Evolutionary conservation across 1,140 invertebrate species (phyloP), one percentile per base, ranked within the genome.

Genomic region (Gyrodactylus salaris): DNA sequence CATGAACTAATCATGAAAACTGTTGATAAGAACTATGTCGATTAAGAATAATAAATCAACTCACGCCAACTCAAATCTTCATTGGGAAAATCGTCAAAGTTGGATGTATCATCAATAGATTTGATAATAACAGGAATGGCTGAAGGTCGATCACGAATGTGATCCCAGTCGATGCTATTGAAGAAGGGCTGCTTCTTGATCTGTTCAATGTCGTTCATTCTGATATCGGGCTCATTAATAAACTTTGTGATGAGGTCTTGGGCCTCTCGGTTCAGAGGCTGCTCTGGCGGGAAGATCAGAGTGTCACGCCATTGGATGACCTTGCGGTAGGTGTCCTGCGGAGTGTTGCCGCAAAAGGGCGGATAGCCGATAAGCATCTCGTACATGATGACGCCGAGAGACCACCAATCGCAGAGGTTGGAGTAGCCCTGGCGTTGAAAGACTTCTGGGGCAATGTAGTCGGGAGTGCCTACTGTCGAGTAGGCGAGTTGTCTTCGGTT

Each of bases 361-460:
- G 95, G 95, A 83, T 97, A 98, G 68, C 94, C 93, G 82, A 99
- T 98, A 74, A 99, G 84, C 95, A 99, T 99, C 84, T 99, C 95
- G 82, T 96, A 99, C 94, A 99, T 98, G 76, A 98, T 98, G 69
- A 99, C 94, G 69, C 95, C 95, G 69, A 99, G 83, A 73, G 91
- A 95, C 95, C 94, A 99, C 89, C 92, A 99, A 83, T 99, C 95
- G 78, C 93, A 97, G 72, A 89, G 87, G 34, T 89, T 87, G 0
- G 88, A 90, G 80, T 99, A 99, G 73, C 95, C 95, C 25, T 91
- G 94, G 83, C 96, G 91, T 77, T 94, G 85, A 82, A 97, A 85
- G 68, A 96, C 91, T 84, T 90, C 88, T 7, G 94, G 94, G n/a
- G 94, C 93, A 78, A 99, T 98, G 79, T 99, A 99, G 83, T 99